Conservation (phyloP, 2,797 vertebrate species). For the Nothura maculosa region DNA sequence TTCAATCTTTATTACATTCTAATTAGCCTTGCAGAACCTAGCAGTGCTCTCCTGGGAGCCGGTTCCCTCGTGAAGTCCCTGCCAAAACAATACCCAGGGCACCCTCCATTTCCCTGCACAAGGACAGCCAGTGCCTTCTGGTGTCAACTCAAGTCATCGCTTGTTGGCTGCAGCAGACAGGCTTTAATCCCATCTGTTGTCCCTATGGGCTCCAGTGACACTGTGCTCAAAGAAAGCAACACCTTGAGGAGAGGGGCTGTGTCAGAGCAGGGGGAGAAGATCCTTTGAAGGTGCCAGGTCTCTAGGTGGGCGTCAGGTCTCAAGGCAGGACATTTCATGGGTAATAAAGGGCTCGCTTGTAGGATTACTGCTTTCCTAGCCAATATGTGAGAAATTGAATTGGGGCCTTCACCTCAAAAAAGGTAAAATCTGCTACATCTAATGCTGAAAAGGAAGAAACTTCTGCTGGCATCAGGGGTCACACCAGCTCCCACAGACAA, state of each 20-base stretch:
- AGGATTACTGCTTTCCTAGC: neutral
- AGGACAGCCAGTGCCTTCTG: neutral
- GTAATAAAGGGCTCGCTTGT: rapidly evolving
- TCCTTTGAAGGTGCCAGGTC: neutral
- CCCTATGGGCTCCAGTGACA: neutral
- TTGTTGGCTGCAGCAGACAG: neutral
- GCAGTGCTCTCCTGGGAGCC: neutral
- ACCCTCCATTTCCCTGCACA: neutral
- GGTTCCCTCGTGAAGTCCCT: neutral
- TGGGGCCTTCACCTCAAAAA: neutral
- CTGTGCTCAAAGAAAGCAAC: neutral
- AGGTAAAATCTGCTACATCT: neutral
- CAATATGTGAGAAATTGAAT: neutral
- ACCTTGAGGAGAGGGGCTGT: neutral
- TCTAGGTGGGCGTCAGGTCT: rapidly evolving
- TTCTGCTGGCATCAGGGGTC: neutral
- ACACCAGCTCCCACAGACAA: neutral
- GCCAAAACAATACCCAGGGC: neutral
- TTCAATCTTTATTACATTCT: neutral
- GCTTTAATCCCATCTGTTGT: neutral
- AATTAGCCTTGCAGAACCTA: neutral
- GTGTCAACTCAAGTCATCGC: neutral
- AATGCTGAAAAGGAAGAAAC: neutral
- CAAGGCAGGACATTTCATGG: neutral
- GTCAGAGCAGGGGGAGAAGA: neutral